Evolutionary conservation across 2,797 vertebrate species (phyloP).

Genomic region (Tenualosa thibaudeaui): DNA sequence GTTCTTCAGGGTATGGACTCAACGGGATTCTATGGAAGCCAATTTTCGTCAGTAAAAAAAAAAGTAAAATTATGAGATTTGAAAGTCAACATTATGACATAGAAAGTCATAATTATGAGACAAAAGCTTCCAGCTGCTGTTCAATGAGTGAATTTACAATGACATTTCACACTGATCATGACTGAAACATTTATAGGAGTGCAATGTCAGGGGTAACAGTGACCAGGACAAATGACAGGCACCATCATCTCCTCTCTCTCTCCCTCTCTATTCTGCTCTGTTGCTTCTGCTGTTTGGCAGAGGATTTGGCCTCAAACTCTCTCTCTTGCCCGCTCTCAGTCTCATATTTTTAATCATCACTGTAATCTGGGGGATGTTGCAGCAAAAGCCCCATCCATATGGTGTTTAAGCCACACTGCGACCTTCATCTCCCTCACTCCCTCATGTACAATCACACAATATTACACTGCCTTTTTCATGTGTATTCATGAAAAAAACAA

Average conservation of each 20-base stretch:
- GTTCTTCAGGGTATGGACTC: too few species aligned
- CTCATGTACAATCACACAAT: not conserved
- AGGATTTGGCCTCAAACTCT: not conserved
- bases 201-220: not conserved
- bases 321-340: not conserved
- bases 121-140: too few species aligned
- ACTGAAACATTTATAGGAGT: not conserved
- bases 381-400: not conserved
- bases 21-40: too few species aligned
- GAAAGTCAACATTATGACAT: too few species aligned
- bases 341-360: not conserved
- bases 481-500: too few species aligned
- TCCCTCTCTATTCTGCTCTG: not conserved
- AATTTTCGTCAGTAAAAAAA: too few species aligned
- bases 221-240: not conserved
- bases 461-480: not conserved
- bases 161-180: not conserved
- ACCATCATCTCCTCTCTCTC: not conserved
- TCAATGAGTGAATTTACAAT: not conserved
- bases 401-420: constrained; percentile 9
- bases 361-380: not conserved
- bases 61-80: too few species aligned
- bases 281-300: not conserved
- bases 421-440: not conserved
- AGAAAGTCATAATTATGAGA: too few species aligned